These are phyloP conservation scores for Drosophila quadrilineata DNA, from an alignment of 1,140 invertebrate species.

Conservation along the genomic window DNA sequence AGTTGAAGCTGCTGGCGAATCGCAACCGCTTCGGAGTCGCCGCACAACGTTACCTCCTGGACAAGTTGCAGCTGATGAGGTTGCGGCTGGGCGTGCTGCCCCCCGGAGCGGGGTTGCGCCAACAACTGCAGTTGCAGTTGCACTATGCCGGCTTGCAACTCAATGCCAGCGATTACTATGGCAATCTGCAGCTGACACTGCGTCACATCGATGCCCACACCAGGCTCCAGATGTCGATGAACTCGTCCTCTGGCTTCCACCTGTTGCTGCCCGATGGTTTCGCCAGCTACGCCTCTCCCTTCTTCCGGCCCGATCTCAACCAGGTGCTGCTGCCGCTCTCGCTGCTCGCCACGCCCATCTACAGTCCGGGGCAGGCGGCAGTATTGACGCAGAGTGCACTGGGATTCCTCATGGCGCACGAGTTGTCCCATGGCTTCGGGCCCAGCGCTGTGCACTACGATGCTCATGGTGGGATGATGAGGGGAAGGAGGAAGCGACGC, in stretches of 20 bases:
- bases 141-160: conserved; percentile 23
- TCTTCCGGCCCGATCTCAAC: conserved; percentile 25
- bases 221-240: neutral
- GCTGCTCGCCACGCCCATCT: conserved; percentile 32
- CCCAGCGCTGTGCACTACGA: neutral
- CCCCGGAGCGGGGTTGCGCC: neutral
- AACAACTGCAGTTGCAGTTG: neutral
- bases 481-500: fast-evolving
- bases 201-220: neutral
- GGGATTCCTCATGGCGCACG: conserved; percentile 54
- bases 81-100: conserved; percentile 46
- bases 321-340: conserved; percentile 42
- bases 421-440: conserved; percentile 47
- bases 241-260: neutral
- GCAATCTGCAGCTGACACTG: conserved; percentile 25
- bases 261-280: conserved; percentile 3
- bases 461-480: conserved; percentile 8
- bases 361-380: neutral
- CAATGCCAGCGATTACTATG: conserved; percentile 35
- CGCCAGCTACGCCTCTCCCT: conserved; percentile 44
- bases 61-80: conserved; percentile 35
- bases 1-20: conserved; percentile 19
- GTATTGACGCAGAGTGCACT: conserved; percentile 33
- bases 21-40: conserved; percentile 15
- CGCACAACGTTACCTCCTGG: conserved; percentile 10